Conservation (phyloP, 2,888 invertebrate genomes). For the Lepetodrilus schrolli region DNA sequence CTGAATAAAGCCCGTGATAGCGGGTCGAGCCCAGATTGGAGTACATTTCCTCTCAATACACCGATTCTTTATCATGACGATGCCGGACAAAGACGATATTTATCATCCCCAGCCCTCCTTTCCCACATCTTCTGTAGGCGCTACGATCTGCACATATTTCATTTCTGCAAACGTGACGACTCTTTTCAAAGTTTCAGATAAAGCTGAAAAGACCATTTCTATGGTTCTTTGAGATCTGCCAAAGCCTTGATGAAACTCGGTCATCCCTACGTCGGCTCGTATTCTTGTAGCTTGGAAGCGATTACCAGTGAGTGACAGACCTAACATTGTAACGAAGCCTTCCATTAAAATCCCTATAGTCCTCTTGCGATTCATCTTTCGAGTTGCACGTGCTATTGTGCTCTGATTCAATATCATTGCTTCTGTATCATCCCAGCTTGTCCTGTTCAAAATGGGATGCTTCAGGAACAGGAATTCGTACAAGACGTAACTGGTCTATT, state of each 20-base stretch:
- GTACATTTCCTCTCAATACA: conserved; percentile 31
- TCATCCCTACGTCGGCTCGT: conserved; percentile 9
- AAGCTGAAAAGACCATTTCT: conserved; percentile 29
- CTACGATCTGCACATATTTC: conserved; percentile 30
- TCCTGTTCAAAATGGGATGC: background rate
- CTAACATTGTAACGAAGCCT: conserved; percentile 27
- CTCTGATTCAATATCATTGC: conserved; percentile 28
- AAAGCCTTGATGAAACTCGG: conserved; percentile 28
- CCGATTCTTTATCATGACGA: conserved; percentile 23
- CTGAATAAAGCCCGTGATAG: conserved; percentile 26
- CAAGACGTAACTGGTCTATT: no score
- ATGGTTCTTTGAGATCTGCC: conserved; percentile 23
- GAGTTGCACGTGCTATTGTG: conserved; percentile 29
- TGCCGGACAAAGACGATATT: conserved; percentile 22
- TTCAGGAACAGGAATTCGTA: no score
- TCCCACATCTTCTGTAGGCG: background rate
- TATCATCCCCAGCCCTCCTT: conserved; percentile 24
- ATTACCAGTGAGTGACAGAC: conserved; percentile 25
- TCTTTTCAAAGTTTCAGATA: conserved; percentile 27
- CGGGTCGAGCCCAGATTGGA: conserved; percentile 9
- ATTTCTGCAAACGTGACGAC: conserved; percentile 30
- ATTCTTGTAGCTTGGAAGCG: conserved; percentile 25
- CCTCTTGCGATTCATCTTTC: conserved; percentile 13
- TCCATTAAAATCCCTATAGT: conserved; percentile 27
- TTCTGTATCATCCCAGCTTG: conserved; percentile 7